Base-by-base conservation (phyloP, 1,140 invertebrate genomes). In the Samia ricini region DNA sequence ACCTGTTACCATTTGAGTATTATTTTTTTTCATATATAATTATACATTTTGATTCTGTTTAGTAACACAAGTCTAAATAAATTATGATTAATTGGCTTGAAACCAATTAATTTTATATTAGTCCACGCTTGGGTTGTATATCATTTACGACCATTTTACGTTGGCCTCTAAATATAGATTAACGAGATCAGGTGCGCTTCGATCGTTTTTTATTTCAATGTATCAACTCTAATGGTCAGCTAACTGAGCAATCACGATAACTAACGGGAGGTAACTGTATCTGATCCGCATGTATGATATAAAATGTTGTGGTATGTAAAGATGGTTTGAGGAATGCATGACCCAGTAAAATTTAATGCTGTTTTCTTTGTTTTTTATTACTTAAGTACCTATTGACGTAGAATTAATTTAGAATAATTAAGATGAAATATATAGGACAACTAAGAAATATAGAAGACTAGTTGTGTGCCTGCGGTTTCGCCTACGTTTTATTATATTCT, bases 161-260 rank as follows among this genome's bases (percentile, higher is more conserved):
- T 12, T 42, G 33, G 33, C 33, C 33, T 42, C 12, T 15, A 42
- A 42, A 12, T 42, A 10, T 42, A 42, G 33, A 42, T 42, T 42
- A 42, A 42, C 33, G 7, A 0, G 0, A 42, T 15, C 33, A 15
- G 33, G 12, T 42, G 33, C 8, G 7, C 8, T 1, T 42, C 12
- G 4, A 42, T 42, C 1, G 7, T 1, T 42, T 42, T 12, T 36
- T 12, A 15, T 42, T 15, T 42, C 4, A 15, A n/a, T 4, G 12
- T 10, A 42, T 42, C 33, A 15, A 42, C 33, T 42, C 10, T 66
- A 63, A 64, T 67, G 54, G 42, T 61, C 50, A 26, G 54, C 50
- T 79, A 81, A 83, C 78, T 73, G 78, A 74, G 54, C 62, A 66
- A 60, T 76, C 78, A 81, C 77, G 78, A 68, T 69, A 74, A 1